phyloP scores from a whole-genome alignment of 2,888 invertebrate species.

The Trachelus tabidus region DNA sequence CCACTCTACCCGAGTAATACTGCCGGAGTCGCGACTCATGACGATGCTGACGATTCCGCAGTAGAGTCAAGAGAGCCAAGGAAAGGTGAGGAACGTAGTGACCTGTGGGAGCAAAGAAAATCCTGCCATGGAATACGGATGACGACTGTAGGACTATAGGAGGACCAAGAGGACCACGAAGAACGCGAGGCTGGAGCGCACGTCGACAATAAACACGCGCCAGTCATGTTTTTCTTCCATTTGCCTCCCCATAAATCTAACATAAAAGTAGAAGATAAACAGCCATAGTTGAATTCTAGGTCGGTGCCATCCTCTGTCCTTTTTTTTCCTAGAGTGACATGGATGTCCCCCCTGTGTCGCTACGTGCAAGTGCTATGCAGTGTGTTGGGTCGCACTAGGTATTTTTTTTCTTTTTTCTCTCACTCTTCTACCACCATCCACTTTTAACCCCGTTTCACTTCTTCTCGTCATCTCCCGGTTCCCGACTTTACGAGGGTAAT shows the following conservation, averaged over 20 bases:
- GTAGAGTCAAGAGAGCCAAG: slow-evolving; percentile 3
- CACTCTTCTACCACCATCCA: slow-evolving; percentile 17
- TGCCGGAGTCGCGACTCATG: neutral
- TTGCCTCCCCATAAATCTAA: slow-evolving; percentile 61
- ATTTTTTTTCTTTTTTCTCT: slow-evolving; percentile 18
- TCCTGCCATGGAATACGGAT: neutral
- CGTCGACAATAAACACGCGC: slow-evolving; percentile 62
- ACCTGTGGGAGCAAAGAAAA: slow-evolving; percentile 10
- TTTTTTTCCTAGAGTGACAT: neutral
- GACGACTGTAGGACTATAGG: slow-evolving; percentile 9
- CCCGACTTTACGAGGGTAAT: slow-evolving; percentile 15
- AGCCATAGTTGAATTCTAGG: slow-evolving; percentile 14
- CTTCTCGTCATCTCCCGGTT: slow-evolving; percentile 25
- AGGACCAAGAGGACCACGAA: slow-evolving; percentile 10
- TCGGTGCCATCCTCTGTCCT: neutral
- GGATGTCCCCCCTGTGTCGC: neutral
- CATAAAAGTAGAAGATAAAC: slow-evolving; percentile 52
- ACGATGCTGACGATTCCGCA: neutral
- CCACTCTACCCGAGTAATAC: neutral
- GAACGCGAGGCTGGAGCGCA: slow-evolving; percentile 31
- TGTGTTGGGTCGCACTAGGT: neutral
- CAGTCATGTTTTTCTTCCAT: slow-evolving; percentile 58
- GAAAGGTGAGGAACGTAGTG: slow-evolving; percentile 7
- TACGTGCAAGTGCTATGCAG: neutral
- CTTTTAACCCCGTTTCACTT: slow-evolving; percentile 8